Base-by-base conservation (phyloP, 1,140 invertebrate species). In the Drosophila oshimai region DNA sequence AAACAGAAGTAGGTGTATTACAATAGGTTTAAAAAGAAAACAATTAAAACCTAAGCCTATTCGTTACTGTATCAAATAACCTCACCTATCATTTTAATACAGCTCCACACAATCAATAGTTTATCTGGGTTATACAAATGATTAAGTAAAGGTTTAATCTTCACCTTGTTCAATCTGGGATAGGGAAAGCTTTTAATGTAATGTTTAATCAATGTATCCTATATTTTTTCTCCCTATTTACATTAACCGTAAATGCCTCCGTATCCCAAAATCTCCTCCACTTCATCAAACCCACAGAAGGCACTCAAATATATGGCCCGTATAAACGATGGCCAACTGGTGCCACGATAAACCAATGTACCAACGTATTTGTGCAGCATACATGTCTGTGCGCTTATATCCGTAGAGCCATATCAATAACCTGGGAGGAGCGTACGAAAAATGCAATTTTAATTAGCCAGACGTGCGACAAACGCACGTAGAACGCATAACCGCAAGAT, bases 381-480 rank as follows among this genome's bases (percentile, higher is more conserved):
- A 34, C 31, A 41, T 15, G 13, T 33, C 31, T 55, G 13, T 20
- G 6, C 28, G 6, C 15, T 12, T 15, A 36, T 4, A 44, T 37
- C 5, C 20, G 6, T 5, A 3, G 15, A 0, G 29, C 3, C 58
- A 86, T 86, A 83, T 83, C 79, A 83, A 83, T 83, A 86, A 67
- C 64, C 64, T 33, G 29, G 9, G 29, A n/a, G 44, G 17, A 62
- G 29, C 49, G 57, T 42, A 44, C 61, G 58, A 87, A 81, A 87
- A 87, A 87, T 87, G 81, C 81, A 88, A 74, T 87, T 87, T 87
- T 87, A 87, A 87, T 87, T 87, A 87, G 81, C 64, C 76, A 42
- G 86, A 87, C 73, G 77, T 88, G 81, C 83, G 81, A 81, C 76
- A 80, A 77, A 81, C 77, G 83, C 81, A 87, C 81, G 81, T 87